These are phyloP conservation scores for Platypus cylindrus DNA, from an alignment of 2,888 invertebrate genomes.

Conservation along the genomic window DNA sequence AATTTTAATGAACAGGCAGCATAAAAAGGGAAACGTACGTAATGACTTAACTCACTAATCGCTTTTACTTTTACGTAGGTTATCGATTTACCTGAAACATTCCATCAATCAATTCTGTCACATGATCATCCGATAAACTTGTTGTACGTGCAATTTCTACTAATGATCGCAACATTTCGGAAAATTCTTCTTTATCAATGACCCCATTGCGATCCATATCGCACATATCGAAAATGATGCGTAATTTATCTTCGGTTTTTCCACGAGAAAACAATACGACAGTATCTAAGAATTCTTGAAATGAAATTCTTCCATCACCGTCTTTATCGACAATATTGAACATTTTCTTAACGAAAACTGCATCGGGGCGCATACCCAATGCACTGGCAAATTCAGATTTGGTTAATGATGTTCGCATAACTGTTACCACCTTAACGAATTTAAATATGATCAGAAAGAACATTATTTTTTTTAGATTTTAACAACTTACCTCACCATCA, in stretches of 20 bases:
- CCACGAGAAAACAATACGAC: conserved; percentile 86
- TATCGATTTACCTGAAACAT: conserved; percentile 80
- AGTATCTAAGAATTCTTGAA: conserved; percentile 90
- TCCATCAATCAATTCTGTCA: conserved; percentile 84
- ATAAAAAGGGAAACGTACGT: too few relatives aligned
- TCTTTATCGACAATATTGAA: conserved; percentile 95
- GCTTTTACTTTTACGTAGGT: conserved; percentile 3
- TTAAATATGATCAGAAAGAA: neutral
- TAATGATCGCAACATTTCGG: conserved; percentile 83
- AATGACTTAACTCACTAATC: too few relatives aligned
- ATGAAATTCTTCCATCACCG: conserved; percentile 84
- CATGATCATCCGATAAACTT: conserved; percentile 78
- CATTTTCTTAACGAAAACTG: conserved; percentile 93
- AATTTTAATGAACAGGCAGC: too few relatives aligned
- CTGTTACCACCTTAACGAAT: conserved; percentile 59
- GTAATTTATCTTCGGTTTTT: conserved; percentile 82
- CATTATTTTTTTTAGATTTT: neutral
- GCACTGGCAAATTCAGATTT: conserved; percentile 91
- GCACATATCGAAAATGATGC: conserved; percentile 96
- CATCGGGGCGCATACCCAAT: conserved; percentile 88
- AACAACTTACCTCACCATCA: conserved; percentile 39
- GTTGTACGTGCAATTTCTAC: conserved; percentile 90
- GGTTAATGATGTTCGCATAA: conserved; percentile 85
- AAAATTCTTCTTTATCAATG: conserved; percentile 85
- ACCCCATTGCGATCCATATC: conserved; percentile 90